phyloP scores from a whole-genome alignment of 2,113 vertebrate genomes.

The Hassar affinis region DNA sequence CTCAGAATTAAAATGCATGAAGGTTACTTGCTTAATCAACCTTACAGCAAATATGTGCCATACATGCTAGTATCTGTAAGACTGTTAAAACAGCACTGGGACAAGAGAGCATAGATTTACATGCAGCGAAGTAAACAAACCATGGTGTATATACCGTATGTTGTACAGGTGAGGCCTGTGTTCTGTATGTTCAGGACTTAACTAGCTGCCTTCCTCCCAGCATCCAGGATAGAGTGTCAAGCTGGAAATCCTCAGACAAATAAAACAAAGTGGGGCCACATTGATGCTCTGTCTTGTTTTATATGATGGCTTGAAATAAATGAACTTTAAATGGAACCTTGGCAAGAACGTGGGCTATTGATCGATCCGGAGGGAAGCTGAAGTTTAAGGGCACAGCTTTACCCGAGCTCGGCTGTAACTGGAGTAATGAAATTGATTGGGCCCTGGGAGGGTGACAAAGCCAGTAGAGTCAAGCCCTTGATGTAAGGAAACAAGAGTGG shows the following conservation, averaged over 20 bases:
- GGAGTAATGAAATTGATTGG: slow-evolving; percentile 86
- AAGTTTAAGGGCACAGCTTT: slow-evolving; percentile 83
- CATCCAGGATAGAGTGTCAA: slow-evolving; percentile 62
- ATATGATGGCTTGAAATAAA: slow-evolving; percentile 83
- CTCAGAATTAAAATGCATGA: slow-evolving; percentile 31
- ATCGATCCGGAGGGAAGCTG: slow-evolving; percentile 77
- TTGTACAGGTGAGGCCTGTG: slow-evolving; percentile 6
- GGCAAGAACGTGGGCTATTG: slow-evolving; percentile 76
- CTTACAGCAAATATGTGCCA: neutral
- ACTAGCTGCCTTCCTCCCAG: slow-evolving; percentile 17
- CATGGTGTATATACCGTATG: neutral
- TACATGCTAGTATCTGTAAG: neutral
- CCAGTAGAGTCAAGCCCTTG: slow-evolving; percentile 82
- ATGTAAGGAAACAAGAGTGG: slow-evolving; percentile 85
- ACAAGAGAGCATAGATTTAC: neutral
- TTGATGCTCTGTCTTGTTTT: slow-evolving; percentile 82
- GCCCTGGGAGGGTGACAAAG: slow-evolving; percentile 79
- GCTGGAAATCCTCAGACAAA: slow-evolving; percentile 79
- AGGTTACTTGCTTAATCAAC: slow-evolving; percentile 23
- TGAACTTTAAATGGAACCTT: slow-evolving; percentile 85
- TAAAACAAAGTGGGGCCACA: slow-evolving; percentile 79
- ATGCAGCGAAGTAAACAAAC: neutral
- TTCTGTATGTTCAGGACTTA: slow-evolving; percentile 19
- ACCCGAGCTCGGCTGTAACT: slow-evolving; percentile 76
- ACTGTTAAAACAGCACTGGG: neutral